Conservation (phyloP, 2,888 invertebrate species). For the Euplagia quadripunctaria region DNA sequence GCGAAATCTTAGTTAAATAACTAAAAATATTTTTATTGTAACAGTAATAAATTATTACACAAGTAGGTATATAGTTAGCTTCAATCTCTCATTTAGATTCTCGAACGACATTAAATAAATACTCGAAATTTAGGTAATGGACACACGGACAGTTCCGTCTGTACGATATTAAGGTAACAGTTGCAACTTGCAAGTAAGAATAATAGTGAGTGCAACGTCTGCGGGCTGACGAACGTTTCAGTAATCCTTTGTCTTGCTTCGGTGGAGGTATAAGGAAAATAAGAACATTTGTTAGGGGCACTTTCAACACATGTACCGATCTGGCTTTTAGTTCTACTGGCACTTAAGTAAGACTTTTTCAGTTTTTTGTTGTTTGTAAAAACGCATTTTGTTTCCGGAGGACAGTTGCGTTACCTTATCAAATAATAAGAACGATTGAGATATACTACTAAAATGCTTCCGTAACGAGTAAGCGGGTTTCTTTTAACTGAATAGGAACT, state of each 20-base stretch:
- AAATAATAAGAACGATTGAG: conserved; percentile 42
- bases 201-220: conserved; percentile 22
- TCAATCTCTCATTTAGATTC: conserved; percentile 28
- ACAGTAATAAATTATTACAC: conserved; percentile 32
- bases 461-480: conserved; percentile 13
- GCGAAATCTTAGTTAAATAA: conserved; percentile 34
- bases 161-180: conserved; percentile 27
- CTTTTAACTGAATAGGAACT: conserved; percentile 17
- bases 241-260: conserved; percentile 30
- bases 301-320: conserved; percentile 29
- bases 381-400: conserved; percentile 41
- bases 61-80: conserved; percentile 25
- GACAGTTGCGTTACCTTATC: conserved; percentile 34
- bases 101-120: conserved; percentile 27
- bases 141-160: conserved; percentile 30
- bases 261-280: conserved; percentile 15
- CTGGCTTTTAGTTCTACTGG: conserved; percentile 32
- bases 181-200: conserved; percentile 14
- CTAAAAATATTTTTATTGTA: conserved; percentile 32
- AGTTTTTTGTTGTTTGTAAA: conserved; percentile 41
- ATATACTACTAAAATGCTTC: conserved; percentile 26
- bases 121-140: conserved; percentile 29
- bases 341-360: conserved; percentile 29
- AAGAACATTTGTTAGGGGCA: conserved; percentile 6
- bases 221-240: conserved; percentile 14